Conservation (phyloP, 2,888 invertebrate species). For the Cosmia trapezina region DNA sequence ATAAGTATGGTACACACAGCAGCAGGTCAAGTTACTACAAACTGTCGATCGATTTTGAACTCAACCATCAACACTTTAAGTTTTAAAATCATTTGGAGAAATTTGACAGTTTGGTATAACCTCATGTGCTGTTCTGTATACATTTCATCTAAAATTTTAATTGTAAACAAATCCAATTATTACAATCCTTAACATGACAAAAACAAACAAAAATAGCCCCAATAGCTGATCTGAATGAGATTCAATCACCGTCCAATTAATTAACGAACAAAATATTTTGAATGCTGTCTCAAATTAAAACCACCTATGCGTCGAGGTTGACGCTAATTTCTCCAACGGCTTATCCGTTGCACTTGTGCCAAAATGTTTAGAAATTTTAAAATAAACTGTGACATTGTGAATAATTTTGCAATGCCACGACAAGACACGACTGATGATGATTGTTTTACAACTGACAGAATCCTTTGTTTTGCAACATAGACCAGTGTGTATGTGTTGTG, state of each 20-base stretch:
- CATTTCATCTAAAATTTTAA: too few species aligned
- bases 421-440: constrained; percentile 26
- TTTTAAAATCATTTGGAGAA: too few species aligned
- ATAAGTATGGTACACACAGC: background rate
- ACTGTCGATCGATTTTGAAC: too few species aligned
- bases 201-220: constrained; percentile 14
- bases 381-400: constrained; percentile 69
- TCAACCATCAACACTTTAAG: too few species aligned
- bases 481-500: background rate
- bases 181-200: constrained; percentile 9
- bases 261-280: constrained; percentile 46
- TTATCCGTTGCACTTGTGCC: constrained; percentile 62
- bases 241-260: constrained; percentile 38
- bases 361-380: constrained; percentile 68
- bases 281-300: constrained; percentile 45
- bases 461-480: constrained; percentile 40
- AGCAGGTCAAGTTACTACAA: too few species aligned
- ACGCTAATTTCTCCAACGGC: constrained; percentile 56
- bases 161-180: constrained; percentile 18
- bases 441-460: constrained; percentile 41
- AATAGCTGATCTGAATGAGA: constrained; percentile 19
- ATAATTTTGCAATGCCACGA: constrained; percentile 61
- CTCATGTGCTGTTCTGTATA: background rate
- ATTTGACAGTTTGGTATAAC: too few species aligned
- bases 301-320: constrained; percentile 35